Evolutionary conservation across 1,140 invertebrate genomes (phyloP), one percentile per base, ranked within the genome.

Genomic region (Nylanderia fulva): DNA sequence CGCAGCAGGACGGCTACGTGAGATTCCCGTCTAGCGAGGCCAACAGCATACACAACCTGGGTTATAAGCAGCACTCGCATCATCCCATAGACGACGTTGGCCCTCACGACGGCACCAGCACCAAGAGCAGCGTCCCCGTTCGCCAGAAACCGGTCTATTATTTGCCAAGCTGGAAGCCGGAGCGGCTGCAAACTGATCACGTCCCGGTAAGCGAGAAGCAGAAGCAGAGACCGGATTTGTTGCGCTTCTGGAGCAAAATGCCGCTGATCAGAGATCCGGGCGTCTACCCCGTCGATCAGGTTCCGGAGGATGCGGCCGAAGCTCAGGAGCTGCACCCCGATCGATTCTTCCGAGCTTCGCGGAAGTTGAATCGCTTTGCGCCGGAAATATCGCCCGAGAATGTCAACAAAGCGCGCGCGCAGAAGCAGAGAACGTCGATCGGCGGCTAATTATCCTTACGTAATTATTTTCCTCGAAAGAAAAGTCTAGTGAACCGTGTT

Each of bases 41-140:
- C 0, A 95, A 95, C 84, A 94, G 93, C 52, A 94, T 95, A 68
- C 93, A 94, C 71, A 91, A 84, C 21, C 80, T 79, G 7, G 91
- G 92, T 18, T 91, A 90, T 15, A 94, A 93, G 33, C 85, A 92
- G 1, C 76, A 90, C 33, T 84, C 84, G 60, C 85, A 86, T 5
- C 69, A 90, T 52, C 48, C 66, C 0, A 66, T 63, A 11, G 86
- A 89, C 29, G 63, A 89, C 13, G 18, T 42, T 29, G 66, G 24
- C 5, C 0, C 77, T 85, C 9, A 71, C 87, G 1, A 76, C 42
- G 9, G 61, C 33, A 86, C 87, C 13, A 92, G 90, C 52, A 92
- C 90, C 27, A 93, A 93, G 56, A 92, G 88, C 75, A 93, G 88
- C 68, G 85, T 91, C 1, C 86, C 88, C 0, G 68, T 77, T 8